A percentile compares a stretch with the other conserved stretches of the same genome.
These are phyloP conservation scores for Belgica antarctica DNA, from an alignment of 2,888 invertebrate genomes.

Conservation along the genomic window DNA sequence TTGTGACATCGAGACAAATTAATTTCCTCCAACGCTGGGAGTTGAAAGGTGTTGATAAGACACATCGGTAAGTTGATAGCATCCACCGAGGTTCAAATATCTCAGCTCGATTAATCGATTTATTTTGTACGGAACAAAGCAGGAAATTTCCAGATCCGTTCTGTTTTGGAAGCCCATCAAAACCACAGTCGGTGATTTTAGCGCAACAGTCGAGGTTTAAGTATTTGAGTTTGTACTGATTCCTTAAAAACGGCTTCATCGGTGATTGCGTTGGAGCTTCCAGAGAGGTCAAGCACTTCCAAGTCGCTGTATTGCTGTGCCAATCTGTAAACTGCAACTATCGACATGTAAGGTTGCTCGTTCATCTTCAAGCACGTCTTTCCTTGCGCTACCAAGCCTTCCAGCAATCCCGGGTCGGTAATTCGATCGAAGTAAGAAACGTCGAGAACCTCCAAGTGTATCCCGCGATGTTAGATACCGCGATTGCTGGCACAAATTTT, in stretches of 20 bases:
- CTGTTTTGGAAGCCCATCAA: slow-evolving; percentile 8
- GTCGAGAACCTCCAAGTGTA: slow-evolving; percentile 30
- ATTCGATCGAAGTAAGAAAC: slow-evolving; percentile 31
- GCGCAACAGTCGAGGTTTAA: slow-evolving; percentile 41
- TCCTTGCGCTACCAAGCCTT: slow-evolving; percentile 33
- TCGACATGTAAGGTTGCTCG: slow-evolving; percentile 37
- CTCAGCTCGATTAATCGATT: slow-evolving; percentile 26
- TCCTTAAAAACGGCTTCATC: slow-evolving; percentile 38
- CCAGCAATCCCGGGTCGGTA: slow-evolving; percentile 34
- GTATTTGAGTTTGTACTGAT: slow-evolving; percentile 23
- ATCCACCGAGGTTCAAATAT: slow-evolving; percentile 35
- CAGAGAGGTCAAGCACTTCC: slow-evolving; percentile 34
- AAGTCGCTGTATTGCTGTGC: slow-evolving; percentile 37
- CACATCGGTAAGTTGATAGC: slow-evolving; percentile 36
- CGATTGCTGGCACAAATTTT: not conserved
- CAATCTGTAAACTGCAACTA: slow-evolving; percentile 22
- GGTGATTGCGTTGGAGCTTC: slow-evolving; percentile 40
- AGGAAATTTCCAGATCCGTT: not conserved
- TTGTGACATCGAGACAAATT: slow-evolving; percentile 39
- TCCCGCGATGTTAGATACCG: no score
- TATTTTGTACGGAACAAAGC: slow-evolving; percentile 8
- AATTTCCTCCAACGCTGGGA: slow-evolving; percentile 34
- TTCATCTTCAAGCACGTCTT: slow-evolving; percentile 27
- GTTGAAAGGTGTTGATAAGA: slow-evolving; percentile 31
- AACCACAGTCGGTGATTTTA: slow-evolving; percentile 37